Evolutionary conservation across 2,888 invertebrate species (phyloP).

Genomic region (Euplexia lucipara): DNA sequence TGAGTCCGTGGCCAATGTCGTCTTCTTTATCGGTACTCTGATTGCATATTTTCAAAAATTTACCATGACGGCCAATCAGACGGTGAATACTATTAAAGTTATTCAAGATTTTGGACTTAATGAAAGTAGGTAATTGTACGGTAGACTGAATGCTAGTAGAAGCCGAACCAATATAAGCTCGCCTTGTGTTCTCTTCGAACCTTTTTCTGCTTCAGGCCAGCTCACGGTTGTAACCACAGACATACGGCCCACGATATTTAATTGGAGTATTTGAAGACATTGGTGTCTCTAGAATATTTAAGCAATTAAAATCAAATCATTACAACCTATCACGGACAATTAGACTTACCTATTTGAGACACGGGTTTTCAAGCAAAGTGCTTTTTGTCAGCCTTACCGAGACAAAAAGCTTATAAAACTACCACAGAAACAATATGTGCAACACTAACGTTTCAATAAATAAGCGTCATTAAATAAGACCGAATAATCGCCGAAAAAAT

Average conservation of each 20-base stretch:
- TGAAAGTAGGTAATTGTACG: neutral
- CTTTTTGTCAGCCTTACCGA: neutral
- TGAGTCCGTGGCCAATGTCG: too few relatives aligned
- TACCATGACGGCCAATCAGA: conserved; percentile 39
- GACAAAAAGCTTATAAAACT: neutral
- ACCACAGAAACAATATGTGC: neutral
- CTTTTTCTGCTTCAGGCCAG: too few relatives aligned
- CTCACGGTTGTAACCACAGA: too few relatives aligned
- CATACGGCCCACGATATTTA: too few relatives aligned
- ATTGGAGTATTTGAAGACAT: conserved; percentile 15
- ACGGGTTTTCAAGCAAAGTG: neutral
- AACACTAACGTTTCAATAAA: conserved; percentile 28
- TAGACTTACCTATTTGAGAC: neutral
- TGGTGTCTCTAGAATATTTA: neutral
- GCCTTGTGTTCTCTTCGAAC: too few relatives aligned
- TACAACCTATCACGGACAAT: neutral
- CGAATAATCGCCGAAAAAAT: conserved; percentile 52
- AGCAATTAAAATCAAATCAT: neutral
- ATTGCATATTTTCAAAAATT: conserved; percentile 56
- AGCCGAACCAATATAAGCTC: too few relatives aligned
- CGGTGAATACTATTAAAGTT: conserved; percentile 15
- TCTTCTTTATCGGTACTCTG: conserved; percentile 58
- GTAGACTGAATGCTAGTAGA: too few relatives aligned
- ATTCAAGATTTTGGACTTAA: conserved; percentile 7
- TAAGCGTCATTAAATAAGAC: conserved; percentile 28